A percentile compares a stretch with the other conserved stretches of the same genome.
Conservation (phyloP, 2,888 invertebrate species). For the Argyresthia goedartella region DNA sequence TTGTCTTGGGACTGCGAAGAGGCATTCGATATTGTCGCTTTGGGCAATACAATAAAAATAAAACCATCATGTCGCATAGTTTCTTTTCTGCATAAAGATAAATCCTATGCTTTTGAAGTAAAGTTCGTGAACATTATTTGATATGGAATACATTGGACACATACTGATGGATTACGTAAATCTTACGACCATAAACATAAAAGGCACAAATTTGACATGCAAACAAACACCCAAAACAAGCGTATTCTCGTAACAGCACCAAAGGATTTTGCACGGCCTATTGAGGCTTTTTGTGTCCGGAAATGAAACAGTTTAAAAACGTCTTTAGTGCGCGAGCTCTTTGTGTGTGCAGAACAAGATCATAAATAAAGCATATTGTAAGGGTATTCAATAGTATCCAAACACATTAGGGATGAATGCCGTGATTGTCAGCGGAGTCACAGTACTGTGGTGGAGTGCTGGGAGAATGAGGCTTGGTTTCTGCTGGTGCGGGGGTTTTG, state of each 20-base stretch:
- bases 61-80: no score
- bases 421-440: conserved; percentile 50
- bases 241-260: neutral
- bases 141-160: no score
- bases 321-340: conserved; percentile 29
- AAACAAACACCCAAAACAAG: no score
- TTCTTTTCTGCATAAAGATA: no score
- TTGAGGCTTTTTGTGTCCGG: conserved; percentile 28
- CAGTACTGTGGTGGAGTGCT: conserved; percentile 10
- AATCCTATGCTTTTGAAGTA: no score
- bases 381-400: conserved; percentile 50
- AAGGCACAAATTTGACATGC: no score
- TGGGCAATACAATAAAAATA: no score
- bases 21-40: no score
- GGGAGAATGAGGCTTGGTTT: conserved; percentile 16
- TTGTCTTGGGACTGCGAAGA: neutral
- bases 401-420: conserved; percentile 65
- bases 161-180: no score
- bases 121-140: no score
- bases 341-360: conserved; percentile 49
- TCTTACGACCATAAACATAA: no score
- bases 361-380: conserved; percentile 61
- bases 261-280: neutral
- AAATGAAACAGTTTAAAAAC: conserved; percentile 56
- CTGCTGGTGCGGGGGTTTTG: conserved; percentile 32